Base-by-base conservation (phyloP, 1,140 invertebrate genomes). In the Eulimnadia texana region DNA sequence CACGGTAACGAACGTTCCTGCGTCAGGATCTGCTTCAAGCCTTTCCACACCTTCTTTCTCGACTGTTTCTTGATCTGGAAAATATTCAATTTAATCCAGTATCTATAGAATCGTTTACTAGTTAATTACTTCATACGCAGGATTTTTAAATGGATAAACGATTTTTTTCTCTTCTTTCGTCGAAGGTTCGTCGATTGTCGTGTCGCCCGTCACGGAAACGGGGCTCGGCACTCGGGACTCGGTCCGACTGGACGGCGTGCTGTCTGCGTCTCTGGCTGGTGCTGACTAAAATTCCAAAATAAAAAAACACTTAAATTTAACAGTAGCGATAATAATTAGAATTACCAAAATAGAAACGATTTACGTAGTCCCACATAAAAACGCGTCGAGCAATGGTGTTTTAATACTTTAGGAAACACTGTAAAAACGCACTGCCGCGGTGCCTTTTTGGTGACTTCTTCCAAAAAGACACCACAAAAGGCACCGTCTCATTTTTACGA, bases 21-120 rank as follows among this genome's bases (percentile, higher is more conserved):
- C 16, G 84, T 73, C 58, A 86, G 74, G 63, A 89, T 84, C 77
- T 88, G 85, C 69, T 89, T 89, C 33, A 88, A 68, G 3, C 84
- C 85, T 67, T 82, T 79, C 84, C 85, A 88, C 63, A 81, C 80
- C 61, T 82, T 77, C 71, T 86, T 86, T 85, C 22, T 79, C 80
- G n/a, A 69, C 72, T 47, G 58, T 74, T 61, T 69, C 74, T 13
- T 72, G 75, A 3, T 72, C 70, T 50, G 49, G 28, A 57, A 52
- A 52, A 25, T 24, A 53, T 59, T 29, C 20, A 29, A 49, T 11
- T 51, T 16, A 50, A 19, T 13, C 29, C 2, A 20, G 24, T 24
- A 16, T n/a, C n/a, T 33, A 42, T 52, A 0, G 10, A 27, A 33
- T 22, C 19, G 13, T 55, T 28, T 3, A 25, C 24, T 3, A 53